These are phyloP conservation scores for Lepus europaeus DNA, from an alignment of 2,113 vertebrate species.

Conservation along the genomic window DNA sequence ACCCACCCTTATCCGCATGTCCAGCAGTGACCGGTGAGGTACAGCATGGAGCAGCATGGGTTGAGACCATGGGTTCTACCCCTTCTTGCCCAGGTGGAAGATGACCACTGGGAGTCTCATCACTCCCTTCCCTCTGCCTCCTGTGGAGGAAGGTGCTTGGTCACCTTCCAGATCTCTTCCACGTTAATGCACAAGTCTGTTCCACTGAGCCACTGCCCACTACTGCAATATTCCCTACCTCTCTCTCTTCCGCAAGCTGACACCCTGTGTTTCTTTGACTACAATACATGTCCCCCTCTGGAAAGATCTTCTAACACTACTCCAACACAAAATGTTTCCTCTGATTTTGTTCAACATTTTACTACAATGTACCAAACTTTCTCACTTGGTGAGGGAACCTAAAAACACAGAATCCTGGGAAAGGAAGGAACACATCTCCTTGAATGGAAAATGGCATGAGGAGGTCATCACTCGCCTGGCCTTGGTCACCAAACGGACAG, in stretches of 20 bases:
- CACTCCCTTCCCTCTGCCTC: background rate
- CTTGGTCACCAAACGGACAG: background rate
- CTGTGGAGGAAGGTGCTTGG: background rate
- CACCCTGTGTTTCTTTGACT: background rate
- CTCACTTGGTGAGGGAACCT: background rate
- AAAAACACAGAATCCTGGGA: background rate
- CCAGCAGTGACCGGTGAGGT: background rate
- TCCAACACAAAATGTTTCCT: background rate
- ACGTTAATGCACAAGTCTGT: too few species aligned
- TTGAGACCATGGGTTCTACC: rapidly evolving
- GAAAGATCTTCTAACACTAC: background rate
- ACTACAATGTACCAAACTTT: background rate
- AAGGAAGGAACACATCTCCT: background rate
- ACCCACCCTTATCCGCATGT: rapidly evolving
- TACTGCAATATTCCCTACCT: background rate
- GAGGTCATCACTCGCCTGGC: background rate
- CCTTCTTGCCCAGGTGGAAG: too few species aligned
- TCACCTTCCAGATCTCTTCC: background rate
- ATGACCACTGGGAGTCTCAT: too few species aligned
- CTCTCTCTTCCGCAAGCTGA: background rate
- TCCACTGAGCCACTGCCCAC: too few species aligned
- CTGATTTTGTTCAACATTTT: background rate
- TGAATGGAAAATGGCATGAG: rapidly evolving
- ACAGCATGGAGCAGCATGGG: rapidly evolving
- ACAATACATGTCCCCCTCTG: background rate